These are phyloP conservation scores for Neocrepidodera transversa DNA, from an alignment of 2,888 invertebrate species.

Conservation along the genomic window DNA sequence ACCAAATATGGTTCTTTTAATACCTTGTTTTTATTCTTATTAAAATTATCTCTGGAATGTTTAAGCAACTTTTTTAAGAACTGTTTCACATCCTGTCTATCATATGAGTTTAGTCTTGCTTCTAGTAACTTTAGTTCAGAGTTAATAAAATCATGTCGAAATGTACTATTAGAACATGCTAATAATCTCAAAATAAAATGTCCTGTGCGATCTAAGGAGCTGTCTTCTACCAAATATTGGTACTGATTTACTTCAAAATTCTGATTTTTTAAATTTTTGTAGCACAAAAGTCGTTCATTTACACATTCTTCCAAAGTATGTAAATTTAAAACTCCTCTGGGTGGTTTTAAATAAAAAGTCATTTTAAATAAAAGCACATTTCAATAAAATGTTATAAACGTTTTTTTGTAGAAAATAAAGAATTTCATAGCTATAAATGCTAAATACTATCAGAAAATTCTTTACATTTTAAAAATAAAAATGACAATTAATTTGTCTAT, in stretches of 20 bases:
- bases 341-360: slow-evolving; percentile 65
- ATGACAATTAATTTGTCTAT: too few relatives aligned
- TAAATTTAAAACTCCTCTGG: slow-evolving; percentile 64
- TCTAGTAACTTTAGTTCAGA: slow-evolving; percentile 38
- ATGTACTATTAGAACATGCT: slow-evolving; percentile 54
- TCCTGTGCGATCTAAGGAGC: slow-evolving; percentile 66
- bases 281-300: slow-evolving; percentile 62
- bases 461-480: too few relatives aligned
- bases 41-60: slow-evolving; percentile 32
- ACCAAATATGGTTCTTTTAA: slow-evolving; percentile 24
- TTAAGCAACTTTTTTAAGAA: slow-evolving; percentile 39
- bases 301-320: slow-evolving; percentile 65
- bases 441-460: too few relatives aligned
- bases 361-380: too few relatives aligned
- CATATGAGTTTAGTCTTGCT: slow-evolving; percentile 38
- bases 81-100: slow-evolving; percentile 24
- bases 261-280: slow-evolving; percentile 56
- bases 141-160: slow-evolving; percentile 54
- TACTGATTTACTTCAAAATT: slow-evolving; percentile 53
- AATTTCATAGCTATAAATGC: too few relatives aligned
- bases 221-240: slow-evolving; percentile 68
- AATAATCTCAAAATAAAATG: slow-evolving; percentile 66
- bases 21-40: slow-evolving; percentile 13
- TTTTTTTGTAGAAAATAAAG: too few relatives aligned
- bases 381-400: too few relatives aligned